Evolutionary conservation across 2,113 vertebrate genomes (phyloP).

Genomic region (Elephantulus edwardii): DNA sequence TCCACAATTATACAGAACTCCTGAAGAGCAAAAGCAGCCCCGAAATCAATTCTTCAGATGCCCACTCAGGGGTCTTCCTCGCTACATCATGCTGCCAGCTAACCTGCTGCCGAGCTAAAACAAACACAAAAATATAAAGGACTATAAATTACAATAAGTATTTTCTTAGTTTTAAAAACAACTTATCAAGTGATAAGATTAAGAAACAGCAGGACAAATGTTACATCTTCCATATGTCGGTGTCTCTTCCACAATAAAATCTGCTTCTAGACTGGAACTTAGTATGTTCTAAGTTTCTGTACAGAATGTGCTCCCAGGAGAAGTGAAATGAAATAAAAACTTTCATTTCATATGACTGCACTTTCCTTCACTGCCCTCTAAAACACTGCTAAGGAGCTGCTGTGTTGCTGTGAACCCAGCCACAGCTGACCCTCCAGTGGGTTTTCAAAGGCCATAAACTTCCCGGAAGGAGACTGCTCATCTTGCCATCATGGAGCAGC

Average conservation of each 20-base stretch:
- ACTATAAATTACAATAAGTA: not conserved
- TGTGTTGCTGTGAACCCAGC: no score
- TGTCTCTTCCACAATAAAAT: slow-evolving; percentile 26
- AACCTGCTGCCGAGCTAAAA: not conserved
- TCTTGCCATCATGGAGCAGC: no score
- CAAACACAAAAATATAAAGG: not conserved
- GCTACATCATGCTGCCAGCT: not conserved
- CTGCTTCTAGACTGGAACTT: not conserved
- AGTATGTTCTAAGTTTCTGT: slow-evolving; percentile 19
- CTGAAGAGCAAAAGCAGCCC: not conserved
- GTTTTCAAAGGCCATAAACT: no score
- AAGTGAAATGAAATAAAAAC: slow-evolving; percentile 18
- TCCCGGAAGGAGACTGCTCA: no score
- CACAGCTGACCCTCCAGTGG: no score
- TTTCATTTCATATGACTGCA: not conserved
- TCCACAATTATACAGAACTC: not conserved
- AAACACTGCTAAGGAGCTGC: slow-evolving; percentile 4
- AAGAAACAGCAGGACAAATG: not conserved
- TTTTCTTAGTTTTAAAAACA: slow-evolving; percentile 40
- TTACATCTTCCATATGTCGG: not conserved
- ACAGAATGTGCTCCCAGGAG: not conserved
- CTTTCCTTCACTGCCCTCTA: not conserved
- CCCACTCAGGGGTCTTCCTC: not conserved
- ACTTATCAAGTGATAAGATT: not conserved
- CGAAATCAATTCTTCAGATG: slow-evolving; percentile 1